These are phyloP conservation scores for Diabrotica balteata DNA, from an alignment of 2,888 invertebrate species.

Conservation along the genomic window DNA sequence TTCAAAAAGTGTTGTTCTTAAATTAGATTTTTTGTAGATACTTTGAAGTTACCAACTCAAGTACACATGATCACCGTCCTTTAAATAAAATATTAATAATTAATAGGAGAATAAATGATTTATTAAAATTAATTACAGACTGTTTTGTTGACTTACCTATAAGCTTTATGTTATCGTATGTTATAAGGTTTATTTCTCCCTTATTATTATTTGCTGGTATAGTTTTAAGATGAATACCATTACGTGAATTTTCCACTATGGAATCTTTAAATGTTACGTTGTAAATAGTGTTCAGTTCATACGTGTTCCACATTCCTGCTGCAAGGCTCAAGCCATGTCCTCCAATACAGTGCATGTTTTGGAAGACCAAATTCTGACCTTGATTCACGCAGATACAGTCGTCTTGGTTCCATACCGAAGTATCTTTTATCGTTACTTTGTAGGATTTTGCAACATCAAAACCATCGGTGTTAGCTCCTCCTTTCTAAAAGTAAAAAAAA, in stretches of 20 bases:
- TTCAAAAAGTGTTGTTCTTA: no score
- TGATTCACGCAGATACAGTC: conserved; percentile 25
- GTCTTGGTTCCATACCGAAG: conserved; percentile 22
- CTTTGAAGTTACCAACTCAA: no score
- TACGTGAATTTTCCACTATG: conserved; percentile 16
- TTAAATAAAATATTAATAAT: no score
- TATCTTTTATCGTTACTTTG: conserved; percentile 19
- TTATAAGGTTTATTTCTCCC: conserved; percentile 21
- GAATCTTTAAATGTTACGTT: conserved; percentile 26
- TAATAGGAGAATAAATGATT: no score
- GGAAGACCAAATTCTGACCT: conserved; percentile 24
- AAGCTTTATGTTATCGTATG: conserved; percentile 24
- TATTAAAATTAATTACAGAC: no score
- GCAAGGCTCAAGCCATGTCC: conserved; percentile 34
- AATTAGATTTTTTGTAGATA: no score
- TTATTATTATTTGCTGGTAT: conserved; percentile 14
- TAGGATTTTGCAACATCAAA: conserved; percentile 19
- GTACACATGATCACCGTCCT: no score
- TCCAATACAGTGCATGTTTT: conserved; percentile 28
- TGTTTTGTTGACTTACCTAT: conserved; percentile 12
- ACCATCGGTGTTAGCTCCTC: conserved; percentile 29
- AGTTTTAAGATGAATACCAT: conserved; percentile 29
- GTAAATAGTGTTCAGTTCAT: conserved; percentile 14
- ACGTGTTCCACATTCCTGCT: conserved; percentile 16
- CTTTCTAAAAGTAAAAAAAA: conserved; percentile 1